Percentiles rank a stretch among this genome's conserved stretches.
Conservation (phyloP, 2,113 vertebrate genomes). For the Marcusenius ussheri region DNA sequence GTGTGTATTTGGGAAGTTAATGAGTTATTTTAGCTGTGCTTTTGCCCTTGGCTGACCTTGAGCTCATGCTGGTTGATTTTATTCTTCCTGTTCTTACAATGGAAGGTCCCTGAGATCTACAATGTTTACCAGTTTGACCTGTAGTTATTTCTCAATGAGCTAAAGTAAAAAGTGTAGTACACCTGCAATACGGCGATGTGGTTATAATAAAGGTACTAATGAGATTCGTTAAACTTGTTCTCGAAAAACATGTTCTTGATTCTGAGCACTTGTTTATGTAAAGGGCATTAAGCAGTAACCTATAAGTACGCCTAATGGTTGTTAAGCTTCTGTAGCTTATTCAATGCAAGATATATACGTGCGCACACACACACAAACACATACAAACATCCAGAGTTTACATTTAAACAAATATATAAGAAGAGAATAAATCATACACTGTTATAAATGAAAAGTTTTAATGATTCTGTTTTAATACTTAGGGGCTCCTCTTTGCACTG, state of each 20-base stretch:
- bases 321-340: not conserved
- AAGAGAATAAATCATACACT: not conserved
- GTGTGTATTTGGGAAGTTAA: not conserved
- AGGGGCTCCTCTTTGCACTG: too few relatives aligned
- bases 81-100: not conserved
- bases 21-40: conserved; percentile 10
- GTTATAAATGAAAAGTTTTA: too few relatives aligned
- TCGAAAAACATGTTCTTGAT: not conserved
- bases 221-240: not conserved
- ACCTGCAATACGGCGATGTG: not conserved
- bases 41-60: not conserved
- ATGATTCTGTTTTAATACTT: too few relatives aligned
- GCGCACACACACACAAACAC: too few relatives aligned
- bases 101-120: not conserved
- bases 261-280: not conserved
- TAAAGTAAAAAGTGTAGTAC: not conserved
- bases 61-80: not conserved
- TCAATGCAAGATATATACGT: not conserved
- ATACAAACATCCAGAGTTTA: not conserved
- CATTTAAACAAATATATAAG: not conserved
- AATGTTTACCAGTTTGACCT: not conserved
- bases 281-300: not conserved
- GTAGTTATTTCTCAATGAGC: not conserved
- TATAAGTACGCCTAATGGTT: not conserved
- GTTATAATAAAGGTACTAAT: not conserved